Evolutionary conservation across 2,113 vertebrate species (phyloP).

Genomic region (Leiothrix lutea): DNA sequence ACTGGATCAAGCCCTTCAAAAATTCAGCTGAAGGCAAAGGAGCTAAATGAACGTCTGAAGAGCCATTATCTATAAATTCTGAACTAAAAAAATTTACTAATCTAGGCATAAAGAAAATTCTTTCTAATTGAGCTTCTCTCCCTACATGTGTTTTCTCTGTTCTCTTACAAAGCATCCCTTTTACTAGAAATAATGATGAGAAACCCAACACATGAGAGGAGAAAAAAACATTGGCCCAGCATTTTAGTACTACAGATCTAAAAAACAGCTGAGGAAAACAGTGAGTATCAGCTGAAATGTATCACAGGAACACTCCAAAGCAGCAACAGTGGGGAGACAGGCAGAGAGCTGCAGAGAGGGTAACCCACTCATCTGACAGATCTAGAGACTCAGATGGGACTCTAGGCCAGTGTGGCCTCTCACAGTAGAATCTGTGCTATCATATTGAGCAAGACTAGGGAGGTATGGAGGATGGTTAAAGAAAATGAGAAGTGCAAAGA

Average conservation of each 20-base stretch:
- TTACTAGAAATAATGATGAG: background rate
- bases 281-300: background rate
- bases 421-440: conserved; percentile 48
- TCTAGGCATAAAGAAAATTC: background rate
- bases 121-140: background rate
- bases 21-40: background rate
- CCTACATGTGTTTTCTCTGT: background rate
- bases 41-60: background rate
- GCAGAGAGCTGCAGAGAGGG: background rate
- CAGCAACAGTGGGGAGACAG: background rate
- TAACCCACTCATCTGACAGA: conserved; percentile 54
- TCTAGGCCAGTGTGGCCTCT: conserved; percentile 56
- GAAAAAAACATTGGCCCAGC: background rate
- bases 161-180: background rate
- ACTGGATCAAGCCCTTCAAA: background rate
- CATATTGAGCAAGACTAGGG: background rate
- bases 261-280: background rate
- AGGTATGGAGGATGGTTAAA: conserved; percentile 5
- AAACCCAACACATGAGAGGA: background rate
- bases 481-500: background rate
- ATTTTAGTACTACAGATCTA: background rate
- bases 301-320: background rate
- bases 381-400: conserved; percentile 54
- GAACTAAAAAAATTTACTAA: background rate
- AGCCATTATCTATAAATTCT: background rate